A percentile compares a stretch with the other conserved stretches of the same genome.
These are phyloP conservation scores for Plectrocnemia conspersa DNA, from an alignment of 1,140 invertebrate genomes.

Conservation along the genomic window DNA sequence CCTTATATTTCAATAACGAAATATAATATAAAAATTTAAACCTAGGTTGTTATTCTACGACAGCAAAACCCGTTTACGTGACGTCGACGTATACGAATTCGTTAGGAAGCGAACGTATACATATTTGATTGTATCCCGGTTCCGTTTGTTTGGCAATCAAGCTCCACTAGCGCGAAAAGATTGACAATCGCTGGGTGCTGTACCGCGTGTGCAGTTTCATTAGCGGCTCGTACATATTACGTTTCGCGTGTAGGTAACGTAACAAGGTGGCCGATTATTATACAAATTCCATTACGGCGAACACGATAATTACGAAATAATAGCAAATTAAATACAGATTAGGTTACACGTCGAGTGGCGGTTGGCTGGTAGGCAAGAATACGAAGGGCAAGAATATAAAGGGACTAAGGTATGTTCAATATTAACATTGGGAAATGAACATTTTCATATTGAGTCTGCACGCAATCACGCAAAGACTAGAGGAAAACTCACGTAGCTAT, in stretches of 20 bases:
- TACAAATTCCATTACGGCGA: constrained; percentile 33
- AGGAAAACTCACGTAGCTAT: too few species aligned
- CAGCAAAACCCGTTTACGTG: too few species aligned
- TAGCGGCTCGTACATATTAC: constrained; percentile 22
- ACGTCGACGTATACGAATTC: too few species aligned
- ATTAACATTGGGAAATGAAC: background rate
- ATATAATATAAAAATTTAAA: too few species aligned
- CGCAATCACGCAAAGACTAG: background rate
- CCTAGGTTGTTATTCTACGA: too few species aligned
- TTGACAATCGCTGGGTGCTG: background rate
- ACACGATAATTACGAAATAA: constrained; percentile 35
- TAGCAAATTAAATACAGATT: constrained; percentile 34
- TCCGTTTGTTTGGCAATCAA: too few species aligned
- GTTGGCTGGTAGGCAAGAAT: background rate
- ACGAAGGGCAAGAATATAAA: background rate
- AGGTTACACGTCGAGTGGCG: constrained; percentile 2
- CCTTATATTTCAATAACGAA: too few species aligned
- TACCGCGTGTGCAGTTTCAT: constrained; percentile 32
- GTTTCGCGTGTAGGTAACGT: constrained; percentile 21
- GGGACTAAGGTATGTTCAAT: background rate
- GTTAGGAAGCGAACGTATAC: too few species aligned
- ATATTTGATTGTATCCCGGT: too few species aligned
- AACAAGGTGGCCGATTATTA: constrained; percentile 33
- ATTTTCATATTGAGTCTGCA: background rate
- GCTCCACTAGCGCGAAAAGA: too few species aligned